Base-by-base conservation (phyloP, 2,113 vertebrate species). In the Pelobates fuscus region DNA sequence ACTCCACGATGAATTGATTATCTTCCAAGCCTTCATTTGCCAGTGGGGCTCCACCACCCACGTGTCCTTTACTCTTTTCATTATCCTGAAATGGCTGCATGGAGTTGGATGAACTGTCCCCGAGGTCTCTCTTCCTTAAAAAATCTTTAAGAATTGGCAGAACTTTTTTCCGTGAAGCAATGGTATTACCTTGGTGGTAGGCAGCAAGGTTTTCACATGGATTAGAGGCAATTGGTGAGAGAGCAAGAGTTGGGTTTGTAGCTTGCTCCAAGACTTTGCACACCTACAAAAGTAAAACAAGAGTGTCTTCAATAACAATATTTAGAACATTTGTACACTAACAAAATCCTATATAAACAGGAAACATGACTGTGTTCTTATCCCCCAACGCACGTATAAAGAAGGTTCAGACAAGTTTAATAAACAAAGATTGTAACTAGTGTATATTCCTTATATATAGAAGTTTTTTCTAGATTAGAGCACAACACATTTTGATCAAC, bases 141-240 rank as follows among this genome's bases (percentile, higher is more conserved):
- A 93, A 92, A 77, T 89, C 90, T 77, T 88, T 85, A 5, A 99
- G 78, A 20, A 98, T 32, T 60, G 96, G 97, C 70, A 98, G 86
- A 7, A 97, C 81, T 81, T 95, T 95, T 86, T 98, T 99, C 1
- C 96, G 90, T 0, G 94, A 87, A 0, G 89, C 92, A 77, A 87
- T 2, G 0, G 78, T 3, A 78, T 98, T 97, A 79, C 93, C 95
- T 84, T 98, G 96, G 27, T 82, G 10, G 63, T 94, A 98, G 76
- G 94, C 79, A 2, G 61, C 80, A 70, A 98, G 2, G 46, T 88
- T 44, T n/a, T 85, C 32, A 77, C 86, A 89, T 8, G 82, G 84
- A 14, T 23, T 20, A 80, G 88, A 91, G 2, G 82, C 82, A 58
- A 92, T 67, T 0, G 84, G 90, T 43, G 79, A 78, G 43, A 98